Evolutionary conservation across 2,113 vertebrate species (phyloP), one percentile per base, ranked within the genome.

Genomic region (Apodemus speciosus): DNA sequence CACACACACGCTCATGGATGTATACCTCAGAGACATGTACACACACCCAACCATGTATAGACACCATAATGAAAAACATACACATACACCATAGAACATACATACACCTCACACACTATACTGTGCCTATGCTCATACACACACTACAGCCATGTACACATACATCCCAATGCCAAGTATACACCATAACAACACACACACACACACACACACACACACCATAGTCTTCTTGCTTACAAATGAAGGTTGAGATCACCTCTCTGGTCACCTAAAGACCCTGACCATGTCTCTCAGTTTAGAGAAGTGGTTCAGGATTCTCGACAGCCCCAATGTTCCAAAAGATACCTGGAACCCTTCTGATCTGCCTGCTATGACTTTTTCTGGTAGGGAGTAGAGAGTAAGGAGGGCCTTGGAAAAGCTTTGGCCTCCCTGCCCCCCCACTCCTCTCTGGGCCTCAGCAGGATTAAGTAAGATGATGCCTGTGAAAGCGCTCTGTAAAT

Each of bases 401-500:
- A 14, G 0, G 20, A 38, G 49, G 77, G 23, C n/a, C 46, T 77
- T 71, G 40, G 25, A 77, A 85, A 91, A 72, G 53, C 72, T 77
- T 38, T 6, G 1, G 27, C 35, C 75, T 73, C 46, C 86, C 73
- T 0, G 0, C 8, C 30, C 10, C 35, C 51, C 89, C 95, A 80
- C 72, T 46, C 40, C 51, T 77, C 38, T 77, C 71, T 7, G 4
- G 76, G 75, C 23, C 46, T 43, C 14, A 0, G 75, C 3, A 96
- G 91, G 95, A 96, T 96, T 95, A 96, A 96, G 95, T 43, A 76
- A 87, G 84, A 88, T 38, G 80, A 93, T 88, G 84, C 86, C 66
- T 35, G 38, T 62, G 79, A 91, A 92, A 94, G 91, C 83, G 3
- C 92, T 97, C 0, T 23, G 94, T 97, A 97, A 97, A 97, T 95